Conservation (phyloP, 2,797 vertebrate genomes). For the Acipenser transmontanus region DNA sequence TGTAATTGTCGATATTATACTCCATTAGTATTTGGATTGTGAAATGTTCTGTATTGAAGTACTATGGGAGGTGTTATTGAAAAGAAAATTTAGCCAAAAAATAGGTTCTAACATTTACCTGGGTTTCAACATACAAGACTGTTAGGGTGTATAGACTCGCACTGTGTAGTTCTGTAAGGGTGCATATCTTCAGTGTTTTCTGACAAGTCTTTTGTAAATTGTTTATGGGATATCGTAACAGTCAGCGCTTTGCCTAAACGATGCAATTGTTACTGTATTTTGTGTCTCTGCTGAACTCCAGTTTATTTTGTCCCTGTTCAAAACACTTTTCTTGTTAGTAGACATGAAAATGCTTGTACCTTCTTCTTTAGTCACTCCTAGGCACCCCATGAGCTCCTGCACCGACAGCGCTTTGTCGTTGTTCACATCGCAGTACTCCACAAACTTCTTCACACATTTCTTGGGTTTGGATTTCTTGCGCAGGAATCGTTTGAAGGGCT, state of each 20-base stretch:
- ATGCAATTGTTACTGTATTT: background rate
- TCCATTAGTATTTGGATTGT: no score
- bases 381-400: slow-evolving; percentile 88
- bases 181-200: no score
- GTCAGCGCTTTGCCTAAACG: background rate
- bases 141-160: no score
- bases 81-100: no score
- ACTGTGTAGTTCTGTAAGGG: no score
- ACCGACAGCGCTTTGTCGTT: slow-evolving; percentile 84
- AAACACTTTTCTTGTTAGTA: background rate
- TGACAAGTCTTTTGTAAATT: background rate
- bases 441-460: slow-evolving; percentile 94
- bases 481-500: slow-evolving; percentile 88
- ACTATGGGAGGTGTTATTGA: no score
- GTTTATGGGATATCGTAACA: background rate
- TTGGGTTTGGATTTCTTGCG: slow-evolving; percentile 94
- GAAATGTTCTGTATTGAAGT: no score
- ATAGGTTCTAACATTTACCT: no score
- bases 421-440: slow-evolving; percentile 89
- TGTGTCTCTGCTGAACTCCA: background rate
- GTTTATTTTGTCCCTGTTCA: background rate
- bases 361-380: slow-evolving; percentile 86
- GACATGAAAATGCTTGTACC: slow-evolving; percentile 35
- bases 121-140: no score
- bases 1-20: no score